Evolutionary conservation across 2,888 invertebrate species (phyloP).

Genomic region (Platycheirus albimanus): DNA sequence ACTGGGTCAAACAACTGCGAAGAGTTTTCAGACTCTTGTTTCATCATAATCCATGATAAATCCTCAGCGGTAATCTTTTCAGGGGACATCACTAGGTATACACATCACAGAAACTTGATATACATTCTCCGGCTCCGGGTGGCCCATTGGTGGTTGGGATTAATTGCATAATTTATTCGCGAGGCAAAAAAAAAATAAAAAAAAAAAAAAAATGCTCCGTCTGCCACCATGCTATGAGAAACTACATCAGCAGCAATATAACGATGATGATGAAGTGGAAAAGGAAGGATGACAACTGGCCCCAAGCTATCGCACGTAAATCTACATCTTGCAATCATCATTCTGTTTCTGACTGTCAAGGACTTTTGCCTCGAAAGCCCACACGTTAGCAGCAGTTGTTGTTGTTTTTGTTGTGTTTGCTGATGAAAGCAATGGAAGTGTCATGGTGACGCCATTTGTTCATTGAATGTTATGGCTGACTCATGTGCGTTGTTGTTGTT

Average conservation of each 20-base stretch:
- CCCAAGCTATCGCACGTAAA: constrained; percentile 48
- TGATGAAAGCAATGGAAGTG: neutral
- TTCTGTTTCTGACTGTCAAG: constrained; percentile 48
- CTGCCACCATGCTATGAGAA: constrained; percentile 30
- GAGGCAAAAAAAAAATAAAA: constrained; percentile 2
- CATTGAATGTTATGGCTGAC: constrained; percentile 53
- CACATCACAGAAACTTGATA: constrained; percentile 15
- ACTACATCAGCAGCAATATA: neutral
- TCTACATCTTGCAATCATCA: constrained; percentile 55
- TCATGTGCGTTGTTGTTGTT: constrained; percentile 21
- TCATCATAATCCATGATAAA: constrained; percentile 58
- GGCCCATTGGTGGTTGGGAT: constrained; percentile 46
- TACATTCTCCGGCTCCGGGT: constrained; percentile 1
- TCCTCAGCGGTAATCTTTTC: constrained; percentile 44
- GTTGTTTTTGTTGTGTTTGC: constrained; percentile 14
- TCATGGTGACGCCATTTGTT: constrained; percentile 29
- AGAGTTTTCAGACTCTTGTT: constrained; percentile 57
- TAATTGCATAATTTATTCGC: constrained; percentile 70
- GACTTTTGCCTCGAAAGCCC: constrained; percentile 42
- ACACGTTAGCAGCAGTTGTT: neutral
- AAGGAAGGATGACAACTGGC: constrained; percentile 51
- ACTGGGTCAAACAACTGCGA: constrained; percentile 47
- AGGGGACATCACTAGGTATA: constrained; percentile 26
- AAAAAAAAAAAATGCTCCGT: constrained; percentile 7
- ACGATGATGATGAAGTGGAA: constrained; percentile 43